Conservation (phyloP, 2,888 invertebrate genomes). For the Limnephilus rhombicus region DNA sequence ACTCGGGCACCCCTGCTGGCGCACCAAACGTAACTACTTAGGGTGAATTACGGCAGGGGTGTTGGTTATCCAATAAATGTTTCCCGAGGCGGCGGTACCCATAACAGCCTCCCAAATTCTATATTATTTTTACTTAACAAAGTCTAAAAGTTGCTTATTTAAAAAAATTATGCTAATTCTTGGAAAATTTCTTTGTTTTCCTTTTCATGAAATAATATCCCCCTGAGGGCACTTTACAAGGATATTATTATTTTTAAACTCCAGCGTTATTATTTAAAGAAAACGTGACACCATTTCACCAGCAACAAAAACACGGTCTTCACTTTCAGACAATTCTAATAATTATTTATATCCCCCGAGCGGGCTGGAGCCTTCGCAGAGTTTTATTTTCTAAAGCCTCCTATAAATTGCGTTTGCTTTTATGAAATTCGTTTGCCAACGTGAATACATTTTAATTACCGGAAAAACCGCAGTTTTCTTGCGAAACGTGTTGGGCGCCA, state of each 20-base stretch:
- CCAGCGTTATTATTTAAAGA: not conserved
- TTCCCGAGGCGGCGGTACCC: no score
- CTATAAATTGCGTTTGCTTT: conserved; percentile 38
- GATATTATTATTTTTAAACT: not conserved
- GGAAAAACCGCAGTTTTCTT: not conserved
- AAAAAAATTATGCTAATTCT: no score
- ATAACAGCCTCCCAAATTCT: no score
- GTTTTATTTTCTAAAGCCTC: conserved; percentile 20
- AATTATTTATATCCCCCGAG: not conserved
- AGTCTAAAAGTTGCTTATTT: no score
- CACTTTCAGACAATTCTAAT: not conserved
- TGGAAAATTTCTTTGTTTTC: no score
- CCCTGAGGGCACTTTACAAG: not conserved
- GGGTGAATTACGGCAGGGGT: no score
- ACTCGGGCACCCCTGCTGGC: no score
- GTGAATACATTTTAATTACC: conserved; percentile 28
- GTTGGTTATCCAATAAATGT: no score
- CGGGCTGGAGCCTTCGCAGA: not conserved
- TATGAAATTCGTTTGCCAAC: conserved; percentile 27
- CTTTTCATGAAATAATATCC: not conserved
- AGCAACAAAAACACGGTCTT: not conserved
- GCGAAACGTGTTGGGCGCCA: not conserved
- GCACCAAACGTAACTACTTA: no score
- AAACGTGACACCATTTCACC: not conserved
- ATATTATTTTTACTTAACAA: no score